Evolutionary conservation across 2,888 invertebrate genomes (phyloP).

Genomic region (Podabrus alpinus): DNA sequence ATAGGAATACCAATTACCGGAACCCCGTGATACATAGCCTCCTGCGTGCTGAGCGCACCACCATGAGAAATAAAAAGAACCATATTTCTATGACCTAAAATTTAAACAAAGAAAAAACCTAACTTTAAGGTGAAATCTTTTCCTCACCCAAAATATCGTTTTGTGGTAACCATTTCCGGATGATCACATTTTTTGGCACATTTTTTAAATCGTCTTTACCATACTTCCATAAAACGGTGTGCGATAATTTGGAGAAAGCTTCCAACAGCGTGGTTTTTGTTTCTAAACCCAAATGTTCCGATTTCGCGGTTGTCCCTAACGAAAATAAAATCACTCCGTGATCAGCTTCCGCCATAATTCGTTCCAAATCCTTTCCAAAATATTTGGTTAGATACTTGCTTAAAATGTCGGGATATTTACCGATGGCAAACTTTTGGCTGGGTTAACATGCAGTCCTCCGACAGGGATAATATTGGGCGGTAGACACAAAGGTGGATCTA

Average conservation of each 20-base stretch:
- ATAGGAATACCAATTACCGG: constrained; percentile 38
- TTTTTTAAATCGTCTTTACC: constrained; percentile 31
- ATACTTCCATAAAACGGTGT: neutral
- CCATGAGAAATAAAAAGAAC: constrained; percentile 38
- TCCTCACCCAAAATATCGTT: constrained; percentile 47
- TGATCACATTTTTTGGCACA: constrained; percentile 46
- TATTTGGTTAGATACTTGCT: neutral
- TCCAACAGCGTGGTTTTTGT: constrained; percentile 39
- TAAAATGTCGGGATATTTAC: constrained; percentile 30
- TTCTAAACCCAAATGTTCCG: constrained; percentile 40
- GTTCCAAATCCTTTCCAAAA: constrained; percentile 40
- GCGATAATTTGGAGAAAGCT: constrained; percentile 46
- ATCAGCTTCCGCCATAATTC: constrained; percentile 44
- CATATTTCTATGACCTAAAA: constrained; percentile 35
- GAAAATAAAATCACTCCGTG: constrained; percentile 51
- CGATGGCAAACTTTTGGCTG: constrained; percentile 39
- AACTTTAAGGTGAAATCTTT: neutral
- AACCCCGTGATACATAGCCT: constrained; percentile 37
- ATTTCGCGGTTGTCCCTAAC: constrained; percentile 48
- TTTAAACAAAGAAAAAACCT: neutral
- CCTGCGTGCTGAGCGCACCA: constrained; percentile 37
- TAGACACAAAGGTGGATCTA: constrained; percentile 43
- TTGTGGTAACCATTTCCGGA: constrained; percentile 49
- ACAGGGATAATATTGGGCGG: constrained; percentile 50
- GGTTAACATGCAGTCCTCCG: constrained; percentile 47